phyloP scores from a whole-genome alignment of 2,797 vertebrate genomes.

The Discoglossus pictus region DNA sequence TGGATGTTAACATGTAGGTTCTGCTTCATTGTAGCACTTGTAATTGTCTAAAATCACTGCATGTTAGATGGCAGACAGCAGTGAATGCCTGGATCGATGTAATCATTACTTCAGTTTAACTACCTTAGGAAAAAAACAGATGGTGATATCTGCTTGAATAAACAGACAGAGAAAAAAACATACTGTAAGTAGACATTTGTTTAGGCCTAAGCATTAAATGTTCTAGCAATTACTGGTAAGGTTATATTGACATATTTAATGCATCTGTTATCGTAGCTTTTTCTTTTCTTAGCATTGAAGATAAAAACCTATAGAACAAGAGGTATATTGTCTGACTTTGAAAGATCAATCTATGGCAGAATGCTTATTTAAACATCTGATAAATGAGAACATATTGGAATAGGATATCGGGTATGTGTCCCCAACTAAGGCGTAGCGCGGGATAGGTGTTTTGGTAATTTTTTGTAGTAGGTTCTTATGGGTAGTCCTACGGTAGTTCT shows the following conservation, averaged over 20 bases:
- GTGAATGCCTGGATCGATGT: slow-evolving; percentile 37
- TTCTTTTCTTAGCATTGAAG: slow-evolving; percentile 1
- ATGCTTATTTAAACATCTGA: slow-evolving; percentile 9
- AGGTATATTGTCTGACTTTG: background rate
- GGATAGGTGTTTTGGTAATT: too few relatives aligned
- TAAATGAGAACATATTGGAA: too few relatives aligned
- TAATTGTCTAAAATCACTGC: slow-evolving; percentile 21
- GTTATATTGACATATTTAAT: slow-evolving; percentile 49
- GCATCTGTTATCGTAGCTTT: slow-evolving; percentile 47
- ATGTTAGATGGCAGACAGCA: slow-evolving; percentile 32
- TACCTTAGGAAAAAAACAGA: slow-evolving; percentile 51
- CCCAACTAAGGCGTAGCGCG: too few relatives aligned
- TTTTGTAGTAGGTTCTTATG: too few relatives aligned
- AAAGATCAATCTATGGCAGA: background rate
- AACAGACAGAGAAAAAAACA: slow-evolving; percentile 54
- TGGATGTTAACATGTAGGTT: background rate
- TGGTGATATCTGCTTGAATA: slow-evolving; percentile 58
- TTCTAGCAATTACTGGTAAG: slow-evolving; percentile 33
- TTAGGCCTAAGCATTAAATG: slow-evolving; percentile 52
- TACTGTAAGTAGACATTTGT: slow-evolving; percentile 46
- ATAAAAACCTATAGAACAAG: slow-evolving; percentile 6
- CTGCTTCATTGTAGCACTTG: background rate
- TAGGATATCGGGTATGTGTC: too few relatives aligned
- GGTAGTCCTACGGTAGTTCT: too few relatives aligned
- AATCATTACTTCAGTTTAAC: slow-evolving; percentile 42